Evolutionary conservation across 2,888 invertebrate genomes (phyloP).

Genomic region (Standfussiana lucernea): DNA sequence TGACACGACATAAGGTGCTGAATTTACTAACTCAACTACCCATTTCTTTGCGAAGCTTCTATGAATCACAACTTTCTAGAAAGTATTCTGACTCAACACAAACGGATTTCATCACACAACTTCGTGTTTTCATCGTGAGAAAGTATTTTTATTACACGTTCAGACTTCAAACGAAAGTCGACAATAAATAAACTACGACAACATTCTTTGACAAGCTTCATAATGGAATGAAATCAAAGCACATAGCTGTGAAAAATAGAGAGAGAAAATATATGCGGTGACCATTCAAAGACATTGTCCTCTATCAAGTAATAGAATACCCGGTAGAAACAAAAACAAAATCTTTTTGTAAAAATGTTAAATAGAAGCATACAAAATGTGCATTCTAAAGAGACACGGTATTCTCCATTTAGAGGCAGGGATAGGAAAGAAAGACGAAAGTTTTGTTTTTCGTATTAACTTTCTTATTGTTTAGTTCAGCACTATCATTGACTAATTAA

Average conservation of each 20-base stretch:
- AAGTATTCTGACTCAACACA: background rate
- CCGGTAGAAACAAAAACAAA: background rate
- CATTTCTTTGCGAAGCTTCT: background rate
- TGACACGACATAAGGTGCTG: background rate
- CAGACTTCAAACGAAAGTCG: constrained; percentile 4
- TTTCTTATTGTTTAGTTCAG: background rate
- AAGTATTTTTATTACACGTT: background rate
- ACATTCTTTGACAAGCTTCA: constrained; percentile 13
- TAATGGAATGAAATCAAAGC: constrained; percentile 18
- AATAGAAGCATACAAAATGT: background rate
- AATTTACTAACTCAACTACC: background rate
- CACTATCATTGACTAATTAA: background rate
- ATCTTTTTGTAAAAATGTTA: background rate
- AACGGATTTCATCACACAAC: background rate
- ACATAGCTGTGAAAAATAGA: constrained; percentile 1
- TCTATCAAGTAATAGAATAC: background rate
- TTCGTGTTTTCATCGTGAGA: background rate
- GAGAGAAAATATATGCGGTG: background rate
- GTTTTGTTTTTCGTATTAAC: background rate
- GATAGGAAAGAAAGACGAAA: background rate
- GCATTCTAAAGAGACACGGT: background rate
- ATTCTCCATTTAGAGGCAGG: too few species aligned
- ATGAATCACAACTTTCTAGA: background rate
- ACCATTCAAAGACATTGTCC: constrained; percentile 2
- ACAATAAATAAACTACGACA: constrained; percentile 9